Percentiles rank a stretch among this genome's conserved stretches.
phyloP scores from a whole-genome alignment of 2,113 vertebrate genomes.

The Vulpes lagopus region DNA sequence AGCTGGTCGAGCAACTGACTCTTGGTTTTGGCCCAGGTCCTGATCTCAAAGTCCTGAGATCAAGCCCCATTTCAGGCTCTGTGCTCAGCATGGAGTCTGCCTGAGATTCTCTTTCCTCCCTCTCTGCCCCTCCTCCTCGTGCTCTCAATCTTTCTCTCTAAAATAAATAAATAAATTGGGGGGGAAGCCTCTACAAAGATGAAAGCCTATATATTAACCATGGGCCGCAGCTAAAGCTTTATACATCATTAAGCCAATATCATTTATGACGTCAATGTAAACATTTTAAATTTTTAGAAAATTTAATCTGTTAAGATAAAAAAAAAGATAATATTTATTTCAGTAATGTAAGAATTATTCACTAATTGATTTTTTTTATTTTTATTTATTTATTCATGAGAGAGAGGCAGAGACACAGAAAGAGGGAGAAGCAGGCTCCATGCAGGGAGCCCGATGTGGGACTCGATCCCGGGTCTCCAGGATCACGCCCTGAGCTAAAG shows the following conservation, averaged over 20 bases:
- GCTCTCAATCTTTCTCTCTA: not conserved
- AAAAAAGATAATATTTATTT: not conserved
- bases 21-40: not conserved
- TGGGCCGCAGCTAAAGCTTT: not conserved
- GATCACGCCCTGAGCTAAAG: no score
- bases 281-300: constrained; percentile 15
- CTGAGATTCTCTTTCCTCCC: not conserved
- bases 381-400: no score
- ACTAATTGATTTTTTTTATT: not conserved
- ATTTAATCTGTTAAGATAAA: constrained; percentile 29
- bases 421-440: no score
- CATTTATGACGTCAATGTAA: constrained; percentile 8
- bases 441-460: no score
- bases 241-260: not conserved
- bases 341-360: not conserved
- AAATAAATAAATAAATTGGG: not conserved
- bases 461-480: no score
- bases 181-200: not conserved
- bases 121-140: not conserved
- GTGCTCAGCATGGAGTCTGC: not conserved
- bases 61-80: not conserved
- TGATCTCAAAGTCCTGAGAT: not conserved
- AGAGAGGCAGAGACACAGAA: no score
- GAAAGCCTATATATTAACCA: not conserved
- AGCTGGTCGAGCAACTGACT: not conserved